phyloP scores from a whole-genome alignment of 1,140 invertebrate species.

The Gryon sp. region DNA sequence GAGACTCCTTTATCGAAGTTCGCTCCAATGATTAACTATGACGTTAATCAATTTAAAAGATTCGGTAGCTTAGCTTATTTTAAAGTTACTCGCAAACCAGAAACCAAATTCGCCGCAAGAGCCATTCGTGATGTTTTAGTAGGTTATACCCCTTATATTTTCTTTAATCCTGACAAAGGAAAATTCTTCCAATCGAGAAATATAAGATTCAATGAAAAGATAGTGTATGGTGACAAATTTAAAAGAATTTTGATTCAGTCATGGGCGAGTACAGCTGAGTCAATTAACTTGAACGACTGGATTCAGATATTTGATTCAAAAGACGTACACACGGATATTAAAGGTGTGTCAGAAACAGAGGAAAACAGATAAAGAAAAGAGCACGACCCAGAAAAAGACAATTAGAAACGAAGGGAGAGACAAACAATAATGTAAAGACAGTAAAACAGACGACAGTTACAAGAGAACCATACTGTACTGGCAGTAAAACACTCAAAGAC shows the following conservation, averaged over 20 bases:
- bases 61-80: not conserved
- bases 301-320: too few species aligned
- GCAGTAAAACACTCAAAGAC: not conserved
- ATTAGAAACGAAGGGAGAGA: constrained; percentile 5
- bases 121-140: not conserved
- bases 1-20: not conserved
- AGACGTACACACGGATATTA: not conserved
- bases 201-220: not conserved
- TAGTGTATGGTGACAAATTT: not conserved
- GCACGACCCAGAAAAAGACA: not conserved
- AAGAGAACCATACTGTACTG: not conserved
- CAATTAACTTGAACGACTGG: not conserved
- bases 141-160: not conserved
- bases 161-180: not conserved
- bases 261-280: not conserved
- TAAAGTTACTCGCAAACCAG: not conserved
- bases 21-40: not conserved
- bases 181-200: not conserved
- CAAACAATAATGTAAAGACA: not conserved
- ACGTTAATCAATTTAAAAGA: not conserved
- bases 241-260: not conserved
- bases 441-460: not conserved
- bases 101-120: not conserved
- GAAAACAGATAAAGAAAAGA: not conserved
- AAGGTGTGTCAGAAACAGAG: not conserved